Conservation (phyloP, 2,797 vertebrate species). For the Acrocephalus scirpaceus region DNA sequence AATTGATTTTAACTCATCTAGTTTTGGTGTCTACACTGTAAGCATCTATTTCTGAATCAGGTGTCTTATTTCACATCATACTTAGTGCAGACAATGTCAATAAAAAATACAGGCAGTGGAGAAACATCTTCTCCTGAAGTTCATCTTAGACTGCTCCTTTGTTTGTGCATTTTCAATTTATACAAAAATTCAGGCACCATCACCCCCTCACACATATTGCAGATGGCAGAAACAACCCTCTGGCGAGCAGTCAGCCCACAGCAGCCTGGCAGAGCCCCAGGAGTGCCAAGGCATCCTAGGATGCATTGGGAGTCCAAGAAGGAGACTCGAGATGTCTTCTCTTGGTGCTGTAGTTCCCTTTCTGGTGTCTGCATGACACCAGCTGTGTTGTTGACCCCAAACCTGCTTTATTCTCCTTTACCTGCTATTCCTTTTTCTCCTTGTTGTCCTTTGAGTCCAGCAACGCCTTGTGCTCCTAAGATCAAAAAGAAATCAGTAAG, state of each 20-base stretch:
- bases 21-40: background rate
- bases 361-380: background rate
- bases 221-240: background rate
- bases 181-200: background rate
- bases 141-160: background rate
- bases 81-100: background rate
- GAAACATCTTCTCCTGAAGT: background rate
- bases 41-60: background rate
- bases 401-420: background rate
- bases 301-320: background rate
- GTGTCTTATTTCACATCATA: background rate
- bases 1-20: background rate
- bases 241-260: background rate
- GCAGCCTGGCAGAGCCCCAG: background rate
- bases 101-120: background rate
- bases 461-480: slow-evolving; percentile 24
- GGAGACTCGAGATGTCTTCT: background rate
- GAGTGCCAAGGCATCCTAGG: background rate
- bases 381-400: background rate
- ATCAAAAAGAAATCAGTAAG: background rate
- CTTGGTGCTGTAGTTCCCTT: background rate
- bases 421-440: slow-evolving; percentile 42
- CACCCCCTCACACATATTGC: background rate
- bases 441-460: slow-evolving; percentile 18
- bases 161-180: background rate